phyloP scores from a whole-genome alignment of 1,140 invertebrate species.

The Capitella teleta region DNA sequence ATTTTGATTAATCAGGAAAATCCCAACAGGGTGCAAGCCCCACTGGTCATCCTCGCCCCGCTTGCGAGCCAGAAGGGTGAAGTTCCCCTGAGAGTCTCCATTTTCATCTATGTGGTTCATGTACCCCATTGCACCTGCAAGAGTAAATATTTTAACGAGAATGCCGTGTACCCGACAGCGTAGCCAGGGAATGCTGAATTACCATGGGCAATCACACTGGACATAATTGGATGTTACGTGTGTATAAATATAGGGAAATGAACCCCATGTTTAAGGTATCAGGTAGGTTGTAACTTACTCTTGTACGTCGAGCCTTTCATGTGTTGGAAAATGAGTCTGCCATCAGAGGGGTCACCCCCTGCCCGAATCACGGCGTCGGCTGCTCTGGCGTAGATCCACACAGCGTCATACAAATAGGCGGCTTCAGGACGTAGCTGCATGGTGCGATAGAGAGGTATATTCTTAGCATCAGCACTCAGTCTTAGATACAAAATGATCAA shows the following conservation, averaged over 20 bases:
- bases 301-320: constrained; percentile 28
- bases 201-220: neutral
- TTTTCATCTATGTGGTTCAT: constrained; percentile 26
- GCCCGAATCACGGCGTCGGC: constrained; percentile 19
- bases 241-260: no score
- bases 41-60: constrained; percentile 37
- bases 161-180: neutral
- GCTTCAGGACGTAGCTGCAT: constrained; percentile 21
- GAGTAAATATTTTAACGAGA: neutral
- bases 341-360: constrained; percentile 20
- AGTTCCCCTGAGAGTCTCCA: constrained; percentile 35
- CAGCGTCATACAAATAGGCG: constrained; percentile 35
- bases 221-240: no score
- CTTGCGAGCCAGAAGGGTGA: constrained; percentile 22
- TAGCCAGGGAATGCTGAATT: neutral
- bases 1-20: constrained; percentile 45
- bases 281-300: constrained; percentile 32
- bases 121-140: constrained; percentile 33
- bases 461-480: no score
- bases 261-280: no score
- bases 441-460: no score
- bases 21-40: constrained; percentile 64
- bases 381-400: constrained; percentile 30
- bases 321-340: constrained; percentile 22
- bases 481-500: no score